phyloP scores from a whole-genome alignment of 2,797 vertebrate genomes.

The Margarornis squamiger region DNA sequence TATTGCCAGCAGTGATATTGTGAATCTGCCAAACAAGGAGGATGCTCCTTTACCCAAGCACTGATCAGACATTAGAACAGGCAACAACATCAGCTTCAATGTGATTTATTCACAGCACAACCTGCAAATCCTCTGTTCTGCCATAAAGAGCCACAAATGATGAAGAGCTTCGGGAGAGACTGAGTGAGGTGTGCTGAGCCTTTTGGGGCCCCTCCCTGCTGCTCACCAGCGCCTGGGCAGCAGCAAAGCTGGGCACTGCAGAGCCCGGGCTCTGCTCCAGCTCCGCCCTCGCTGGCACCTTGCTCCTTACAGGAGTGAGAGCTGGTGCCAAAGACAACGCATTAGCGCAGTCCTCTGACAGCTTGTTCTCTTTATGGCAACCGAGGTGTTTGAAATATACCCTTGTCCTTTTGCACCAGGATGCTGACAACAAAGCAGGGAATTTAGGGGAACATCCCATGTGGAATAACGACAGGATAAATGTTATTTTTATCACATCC shows the following conservation, averaged over 20 bases:
- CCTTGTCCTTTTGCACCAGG: background rate
- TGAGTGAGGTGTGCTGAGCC: background rate
- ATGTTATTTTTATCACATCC: background rate
- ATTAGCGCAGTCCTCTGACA: background rate
- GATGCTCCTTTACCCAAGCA: background rate
- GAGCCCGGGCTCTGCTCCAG: background rate
- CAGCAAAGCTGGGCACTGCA: background rate
- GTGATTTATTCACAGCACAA: background rate
- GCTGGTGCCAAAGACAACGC: background rate
- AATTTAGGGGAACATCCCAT: background rate
- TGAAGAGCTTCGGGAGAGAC: background rate
- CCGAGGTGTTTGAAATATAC: background rate
- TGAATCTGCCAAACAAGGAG: background rate
- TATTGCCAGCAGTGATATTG: background rate
- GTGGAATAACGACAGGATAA: background rate
- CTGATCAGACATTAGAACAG: background rate
- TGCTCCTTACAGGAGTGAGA: background rate
- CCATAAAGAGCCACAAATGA: background rate
- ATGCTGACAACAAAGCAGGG: background rate
- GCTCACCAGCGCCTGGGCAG: background rate
- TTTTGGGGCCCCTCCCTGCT: fast-evolving
- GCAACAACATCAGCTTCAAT: fast-evolving
- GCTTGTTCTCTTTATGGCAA: background rate
- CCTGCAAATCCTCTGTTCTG: background rate
- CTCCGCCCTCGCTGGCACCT: background rate